A percentile compares a stretch with the other conserved stretches of the same genome.
phyloP scores from a whole-genome alignment of 2,113 vertebrate species.

The Boleophthalmus pectinirostris region DNA sequence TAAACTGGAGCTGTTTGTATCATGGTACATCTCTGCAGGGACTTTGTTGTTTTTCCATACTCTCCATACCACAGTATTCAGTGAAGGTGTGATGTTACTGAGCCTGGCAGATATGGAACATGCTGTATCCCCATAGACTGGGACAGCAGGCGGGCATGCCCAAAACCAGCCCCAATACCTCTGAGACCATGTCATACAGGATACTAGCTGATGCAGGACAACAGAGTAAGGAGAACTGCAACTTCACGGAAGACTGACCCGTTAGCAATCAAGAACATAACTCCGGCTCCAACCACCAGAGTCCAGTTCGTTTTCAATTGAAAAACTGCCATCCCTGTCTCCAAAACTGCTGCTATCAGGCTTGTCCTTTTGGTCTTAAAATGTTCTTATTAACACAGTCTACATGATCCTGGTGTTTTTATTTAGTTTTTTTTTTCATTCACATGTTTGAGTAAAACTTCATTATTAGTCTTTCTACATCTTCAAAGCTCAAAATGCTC shows the following conservation, averaged over 20 bases:
- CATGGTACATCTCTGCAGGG: constrained; percentile 20
- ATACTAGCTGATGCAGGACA: neutral
- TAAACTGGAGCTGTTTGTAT: constrained; percentile 20
- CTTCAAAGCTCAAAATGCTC: no score
- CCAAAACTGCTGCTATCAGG: no score
- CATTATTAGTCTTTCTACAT: no score
- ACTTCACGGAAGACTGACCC: neutral
- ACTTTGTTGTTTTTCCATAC: constrained; percentile 31
- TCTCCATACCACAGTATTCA: constrained; percentile 12
- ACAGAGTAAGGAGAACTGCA: neutral
- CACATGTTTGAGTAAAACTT: no score
- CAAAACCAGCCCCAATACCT: constrained; percentile 28
- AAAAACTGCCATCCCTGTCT: no score
- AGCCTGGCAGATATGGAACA: constrained; percentile 23
- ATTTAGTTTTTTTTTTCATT: no score
- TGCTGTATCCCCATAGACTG: constrained; percentile 36
- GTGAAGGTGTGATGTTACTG: constrained; percentile 8
- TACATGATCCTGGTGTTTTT: no score
- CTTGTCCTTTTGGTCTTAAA: no score
- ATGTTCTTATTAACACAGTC: no score
- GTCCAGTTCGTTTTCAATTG: no score
- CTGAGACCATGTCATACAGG: constrained; percentile 30
- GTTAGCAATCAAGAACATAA: no score
- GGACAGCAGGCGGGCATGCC: constrained; percentile 50
- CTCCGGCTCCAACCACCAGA: no score